Evolutionary conservation across 2,888 invertebrate species (phyloP), one percentile per base, ranked within the genome.

Genomic region (Luperina testacea): DNA sequence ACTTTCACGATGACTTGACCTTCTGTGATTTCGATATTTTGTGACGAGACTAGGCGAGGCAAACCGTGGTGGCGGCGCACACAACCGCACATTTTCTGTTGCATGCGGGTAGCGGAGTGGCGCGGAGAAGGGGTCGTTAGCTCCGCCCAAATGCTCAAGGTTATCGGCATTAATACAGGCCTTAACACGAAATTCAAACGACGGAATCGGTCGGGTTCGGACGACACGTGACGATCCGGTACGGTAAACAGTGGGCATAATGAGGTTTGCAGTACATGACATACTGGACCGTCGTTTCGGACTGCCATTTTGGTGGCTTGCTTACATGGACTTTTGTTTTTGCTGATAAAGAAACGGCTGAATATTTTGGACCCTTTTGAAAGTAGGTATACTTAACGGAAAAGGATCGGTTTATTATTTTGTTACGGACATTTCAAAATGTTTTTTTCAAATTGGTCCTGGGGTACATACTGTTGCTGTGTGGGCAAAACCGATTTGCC

Each of bases 141-240:
- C n/a, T n/a, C n/a, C n/a, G n/a, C n/a, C n/a, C n/a, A n/a, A n/a
- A n/a, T n/a, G n/a, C n/a, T n/a, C n/a, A n/a, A n/a, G n/a, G n/a
- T n/a, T n/a, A n/a, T n/a, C n/a, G n/a, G n/a, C n/a, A n/a, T n/a
- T n/a, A n/a, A n/a, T n/a, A n/a, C n/a, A n/a, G n/a, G n/a, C n/a
- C n/a, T n/a, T n/a, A 45, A 64, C 48, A 74, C 51, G 2, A 20
- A 42, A 74, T 71, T 42, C 57, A 70, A 65, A 63, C 53, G 27
- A 27, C 38, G 27, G 38, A 7, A 61, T 64, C 64, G 83, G 78
- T 15, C 24, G 20, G 42, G 0, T 48, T 45, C 2, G 20, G 5
- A 13, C 53, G 32, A 72, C 45, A 78, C 17, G 59, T 57, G 53
- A 24, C 32, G 24, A 51, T 57, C 63, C 51, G 51, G 53, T 53